Conservation (phyloP, 2,113 vertebrate species). For the Crotalus viridis region DNA sequence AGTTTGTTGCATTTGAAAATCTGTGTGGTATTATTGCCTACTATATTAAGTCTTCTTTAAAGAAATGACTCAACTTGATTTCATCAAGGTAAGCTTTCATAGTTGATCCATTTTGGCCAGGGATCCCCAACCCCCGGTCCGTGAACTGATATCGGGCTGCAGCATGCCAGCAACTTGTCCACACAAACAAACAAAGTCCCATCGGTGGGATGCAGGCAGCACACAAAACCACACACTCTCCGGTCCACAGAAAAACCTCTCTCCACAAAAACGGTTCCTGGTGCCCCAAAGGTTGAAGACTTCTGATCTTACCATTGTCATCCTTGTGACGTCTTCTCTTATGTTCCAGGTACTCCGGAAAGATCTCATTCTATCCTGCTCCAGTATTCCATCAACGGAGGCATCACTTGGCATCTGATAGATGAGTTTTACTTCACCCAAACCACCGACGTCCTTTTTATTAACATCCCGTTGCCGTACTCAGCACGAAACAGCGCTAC, state of each 20-base stretch:
- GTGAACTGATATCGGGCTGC: fast-evolving
- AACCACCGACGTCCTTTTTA: conserved; percentile 89
- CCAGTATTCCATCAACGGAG: conserved; percentile 92
- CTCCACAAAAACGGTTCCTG: too few relatives aligned
- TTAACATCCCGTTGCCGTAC: conserved; percentile 87
- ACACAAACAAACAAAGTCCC: too few relatives aligned
- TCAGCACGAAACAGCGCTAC: conserved; percentile 90
- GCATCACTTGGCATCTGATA: conserved; percentile 92
- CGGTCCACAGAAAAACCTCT: too few relatives aligned
- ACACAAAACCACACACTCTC: too few relatives aligned
- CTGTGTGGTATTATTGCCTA: background rate
- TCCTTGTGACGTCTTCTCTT: background rate
- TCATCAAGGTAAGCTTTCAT: background rate
- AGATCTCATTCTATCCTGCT: conserved; percentile 94
- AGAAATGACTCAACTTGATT: background rate
- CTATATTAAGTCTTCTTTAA: background rate
- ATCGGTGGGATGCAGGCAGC: too few relatives aligned
- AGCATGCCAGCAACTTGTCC: too few relatives aligned
- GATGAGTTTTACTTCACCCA: conserved; percentile 97
- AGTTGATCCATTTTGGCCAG: background rate
- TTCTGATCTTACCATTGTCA: too few relatives aligned
- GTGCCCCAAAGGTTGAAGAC: too few relatives aligned
- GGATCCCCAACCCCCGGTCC: too few relatives aligned
- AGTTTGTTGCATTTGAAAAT: background rate
- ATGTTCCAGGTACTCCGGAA: conserved; percentile 84